A percentile compares a stretch with the other conserved stretches of the same genome.
phyloP scores from a whole-genome alignment of 2,113 vertebrate species.

The Halichoerus grypus region DNA sequence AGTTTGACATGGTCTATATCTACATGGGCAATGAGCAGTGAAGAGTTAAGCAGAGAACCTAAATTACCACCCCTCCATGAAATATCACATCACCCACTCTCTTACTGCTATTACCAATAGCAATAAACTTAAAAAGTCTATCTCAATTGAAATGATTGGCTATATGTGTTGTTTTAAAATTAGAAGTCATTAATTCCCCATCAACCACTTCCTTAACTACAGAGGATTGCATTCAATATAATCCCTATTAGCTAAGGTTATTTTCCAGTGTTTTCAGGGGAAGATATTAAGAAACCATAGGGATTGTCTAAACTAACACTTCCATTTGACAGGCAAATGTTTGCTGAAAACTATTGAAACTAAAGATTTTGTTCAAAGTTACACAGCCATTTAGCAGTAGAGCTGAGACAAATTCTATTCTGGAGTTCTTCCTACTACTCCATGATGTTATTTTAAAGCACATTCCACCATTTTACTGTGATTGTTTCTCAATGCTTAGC shows the following conservation, averaged over 20 bases:
- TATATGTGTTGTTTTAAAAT: slow-evolving; percentile 29
- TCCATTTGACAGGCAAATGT: not conserved
- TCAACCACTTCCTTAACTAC: not conserved
- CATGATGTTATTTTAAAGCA: not conserved
- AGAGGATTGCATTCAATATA: not conserved
- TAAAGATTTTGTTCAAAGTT: slow-evolving; percentile 16
- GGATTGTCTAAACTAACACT: not conserved
- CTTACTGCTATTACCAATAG: not conserved
- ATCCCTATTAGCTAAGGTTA: not conserved
- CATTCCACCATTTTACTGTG: not conserved
- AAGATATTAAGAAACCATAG: not conserved
- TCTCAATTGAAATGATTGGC: slow-evolving; percentile 42
- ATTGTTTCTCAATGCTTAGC: not conserved
- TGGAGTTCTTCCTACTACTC: not conserved
- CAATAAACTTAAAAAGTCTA: slow-evolving; percentile 44
- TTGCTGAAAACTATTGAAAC: not conserved
- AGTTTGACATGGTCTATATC: not conserved
- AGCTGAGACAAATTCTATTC: not conserved
- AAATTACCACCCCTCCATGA: not conserved
- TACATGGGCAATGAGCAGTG: not conserved
- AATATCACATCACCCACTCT: not conserved
- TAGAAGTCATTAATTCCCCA: not conserved
- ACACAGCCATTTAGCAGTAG: not conserved
- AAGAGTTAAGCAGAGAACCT: not conserved
- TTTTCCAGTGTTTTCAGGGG: slow-evolving; percentile 27